A percentile compares a stretch with the other conserved stretches of the same genome.
These are phyloP conservation scores for Lamellibrachia columna DNA, from an alignment of 2,888 invertebrate genomes.

Conservation along the genomic window DNA sequence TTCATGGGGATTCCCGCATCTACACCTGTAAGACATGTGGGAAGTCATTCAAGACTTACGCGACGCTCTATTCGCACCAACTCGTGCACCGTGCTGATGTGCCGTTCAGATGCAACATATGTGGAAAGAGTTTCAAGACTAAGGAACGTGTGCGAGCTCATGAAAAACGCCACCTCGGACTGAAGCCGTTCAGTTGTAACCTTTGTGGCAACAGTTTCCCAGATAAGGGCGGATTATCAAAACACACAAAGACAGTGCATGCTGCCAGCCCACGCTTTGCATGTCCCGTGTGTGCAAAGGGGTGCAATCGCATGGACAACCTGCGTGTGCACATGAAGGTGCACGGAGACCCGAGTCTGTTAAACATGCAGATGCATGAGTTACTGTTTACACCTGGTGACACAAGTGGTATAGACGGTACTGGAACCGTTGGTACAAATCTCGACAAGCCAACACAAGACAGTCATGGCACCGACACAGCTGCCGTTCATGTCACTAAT, in stretches of 20 bases:
- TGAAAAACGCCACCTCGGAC: conserved; percentile 46
- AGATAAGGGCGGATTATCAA: conserved; percentile 58
- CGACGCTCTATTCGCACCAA: conserved; percentile 55
- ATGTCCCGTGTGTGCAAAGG: conserved; percentile 57
- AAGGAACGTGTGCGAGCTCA: conserved; percentile 43
- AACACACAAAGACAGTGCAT: conserved; percentile 58
- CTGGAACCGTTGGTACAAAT: background rate
- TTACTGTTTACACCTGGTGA: conserved; percentile 23
- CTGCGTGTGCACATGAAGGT: conserved; percentile 47
- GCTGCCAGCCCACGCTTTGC: conserved; percentile 50
- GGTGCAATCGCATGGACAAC: conserved; percentile 55
- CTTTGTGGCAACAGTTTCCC: conserved; percentile 49
- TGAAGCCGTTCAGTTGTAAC: conserved; percentile 46
- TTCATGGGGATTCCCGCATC: conserved; percentile 52
- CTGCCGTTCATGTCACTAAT: background rate
- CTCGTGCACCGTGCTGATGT: conserved; percentile 51
- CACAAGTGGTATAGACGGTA: background rate
- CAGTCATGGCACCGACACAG: background rate
- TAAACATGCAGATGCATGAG: conserved; percentile 32
- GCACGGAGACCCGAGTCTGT: conserved; percentile 35
- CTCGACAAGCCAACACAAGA: background rate
- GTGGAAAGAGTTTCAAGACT: conserved; percentile 52
- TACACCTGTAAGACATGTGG: conserved; percentile 52
- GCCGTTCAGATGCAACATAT: conserved; percentile 50
- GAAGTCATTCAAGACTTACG: conserved; percentile 58